Evolutionary conservation across 2,888 invertebrate species (phyloP), one percentile per base, ranked within the genome.

Genomic region (Tanytarsus gracilentus): DNA sequence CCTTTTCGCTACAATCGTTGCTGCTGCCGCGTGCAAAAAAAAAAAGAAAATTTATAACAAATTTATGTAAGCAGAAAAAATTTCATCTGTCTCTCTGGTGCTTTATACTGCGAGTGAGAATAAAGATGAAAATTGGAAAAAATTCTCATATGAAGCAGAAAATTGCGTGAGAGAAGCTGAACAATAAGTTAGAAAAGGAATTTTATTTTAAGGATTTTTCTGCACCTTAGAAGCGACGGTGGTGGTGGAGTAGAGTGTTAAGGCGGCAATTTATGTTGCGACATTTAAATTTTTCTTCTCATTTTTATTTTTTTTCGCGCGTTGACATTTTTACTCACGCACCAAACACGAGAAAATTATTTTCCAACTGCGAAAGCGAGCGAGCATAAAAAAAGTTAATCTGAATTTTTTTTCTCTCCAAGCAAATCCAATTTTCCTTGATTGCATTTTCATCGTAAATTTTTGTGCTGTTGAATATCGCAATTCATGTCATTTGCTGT

Each of bases 381-480:
- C n/a, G 3, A 33, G n/a, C 9, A 11, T 33, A 9, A n/a, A n/a
- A n/a, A 36, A 36, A 36, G 36, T 36, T 36, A 36, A 36, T 36
- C 36, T 36, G 36, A 36, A 36, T 36, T 33, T 33, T 33, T 36
- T 33, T 36, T 36, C 16, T n/a, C 16, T 11, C 44, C 6, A 44
- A 11, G 21, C 11, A 49, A 49, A 49, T 49, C 49, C 26, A 49
- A 49, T 49, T n/a, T 49, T 49, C 49, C 49, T 49, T 49, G 49
- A 49, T 49, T 49, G 49, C 49, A 49, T 49, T 49, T 49, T 44
- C 44, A 44, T 44, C 44, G 44, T 44, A 44, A 44, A 44, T 44
- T 44, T 40, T 44, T 18, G 36, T 36, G 36, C 16, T n/a, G 36
- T 14, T 36, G 36, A 36, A 16, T n/a, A 16, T 14, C 5, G 4